These are phyloP conservation scores for Phanerotoma sp. DNA, from an alignment of 2,888 invertebrate genomes.

Conservation along the genomic window DNA sequence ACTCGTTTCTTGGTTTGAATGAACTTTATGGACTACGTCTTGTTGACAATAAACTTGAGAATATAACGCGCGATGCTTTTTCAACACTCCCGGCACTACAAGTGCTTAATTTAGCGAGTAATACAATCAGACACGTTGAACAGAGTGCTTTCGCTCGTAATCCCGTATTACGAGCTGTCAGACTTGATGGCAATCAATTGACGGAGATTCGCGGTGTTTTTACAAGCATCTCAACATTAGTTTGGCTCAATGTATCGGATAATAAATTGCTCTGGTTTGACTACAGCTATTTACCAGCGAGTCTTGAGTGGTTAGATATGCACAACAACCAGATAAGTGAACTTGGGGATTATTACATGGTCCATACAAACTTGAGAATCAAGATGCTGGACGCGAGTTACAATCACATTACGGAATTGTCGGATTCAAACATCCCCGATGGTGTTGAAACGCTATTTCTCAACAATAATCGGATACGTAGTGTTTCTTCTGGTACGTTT, in stretches of 20 bases:
- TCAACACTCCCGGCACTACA: conserved; percentile 70
- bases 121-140: conserved; percentile 75
- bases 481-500: conserved; percentile 70
- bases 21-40: conserved; percentile 75
- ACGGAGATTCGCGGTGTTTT: conserved; percentile 78
- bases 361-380: conserved; percentile 66
- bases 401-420: conserved; percentile 70
- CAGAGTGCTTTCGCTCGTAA: conserved; percentile 76
- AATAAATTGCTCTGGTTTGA: conserved; percentile 80
- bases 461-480: conserved; percentile 73
- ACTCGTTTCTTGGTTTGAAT: conserved; percentile 73
- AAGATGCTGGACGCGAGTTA: conserved; percentile 78
- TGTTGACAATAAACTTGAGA: conserved; percentile 77
- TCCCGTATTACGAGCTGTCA: conserved; percentile 72
- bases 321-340: conserved; percentile 77
- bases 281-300: conserved; percentile 74
- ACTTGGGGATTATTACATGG: conserved; percentile 71
- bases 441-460: conserved; percentile 71
- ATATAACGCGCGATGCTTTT: conserved; percentile 75
- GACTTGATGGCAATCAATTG: conserved; percentile 76
- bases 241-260: conserved; percentile 80
- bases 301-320: conserved; percentile 79
- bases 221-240: conserved; percentile 70
- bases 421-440: conserved; percentile 71
- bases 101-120: conserved; percentile 78